phyloP scores from a whole-genome alignment of 2,888 invertebrate species.

The Aleiodes alternator region DNA sequence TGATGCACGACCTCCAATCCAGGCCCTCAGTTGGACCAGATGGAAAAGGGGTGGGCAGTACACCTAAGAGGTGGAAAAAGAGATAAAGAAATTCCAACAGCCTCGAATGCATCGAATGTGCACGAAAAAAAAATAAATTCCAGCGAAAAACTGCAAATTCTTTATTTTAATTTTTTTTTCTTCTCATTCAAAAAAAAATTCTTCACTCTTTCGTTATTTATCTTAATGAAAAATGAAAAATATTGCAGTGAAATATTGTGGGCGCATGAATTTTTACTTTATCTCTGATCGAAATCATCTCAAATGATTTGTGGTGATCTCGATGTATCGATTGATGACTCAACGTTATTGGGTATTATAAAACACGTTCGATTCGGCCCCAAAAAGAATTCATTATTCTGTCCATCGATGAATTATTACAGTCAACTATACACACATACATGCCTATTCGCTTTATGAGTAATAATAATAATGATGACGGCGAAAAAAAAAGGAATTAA shows the following conservation, averaged over 20 bases:
- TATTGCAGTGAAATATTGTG: neutral
- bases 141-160: neutral
- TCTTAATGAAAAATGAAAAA: conserved; percentile 26
- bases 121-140: conserved; percentile 15
- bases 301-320: conserved; percentile 42
- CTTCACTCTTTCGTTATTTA: conserved; percentile 11
- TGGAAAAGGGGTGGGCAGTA: neutral
- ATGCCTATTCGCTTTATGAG: neutral
- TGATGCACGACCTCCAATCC: conserved; percentile 73
- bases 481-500: no score
- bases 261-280: conserved; percentile 5
- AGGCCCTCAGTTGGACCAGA: conserved; percentile 60
- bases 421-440: conserved; percentile 14
- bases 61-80: neutral
- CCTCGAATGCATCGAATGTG: conserved; percentile 27
- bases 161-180: neutral
- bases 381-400: conserved; percentile 46
- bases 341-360: conserved; percentile 18
- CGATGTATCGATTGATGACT: conserved; percentile 39
- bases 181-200: neutral
- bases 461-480: no score
- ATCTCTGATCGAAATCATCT: conserved; percentile 35
- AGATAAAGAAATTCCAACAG: conserved; percentile 24
- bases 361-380: conserved; percentile 15
- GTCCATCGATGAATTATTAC: conserved; percentile 27